These are phyloP conservation scores for Esox niger DNA, from an alignment of 2,113 vertebrate species.

Conservation along the genomic window DNA sequence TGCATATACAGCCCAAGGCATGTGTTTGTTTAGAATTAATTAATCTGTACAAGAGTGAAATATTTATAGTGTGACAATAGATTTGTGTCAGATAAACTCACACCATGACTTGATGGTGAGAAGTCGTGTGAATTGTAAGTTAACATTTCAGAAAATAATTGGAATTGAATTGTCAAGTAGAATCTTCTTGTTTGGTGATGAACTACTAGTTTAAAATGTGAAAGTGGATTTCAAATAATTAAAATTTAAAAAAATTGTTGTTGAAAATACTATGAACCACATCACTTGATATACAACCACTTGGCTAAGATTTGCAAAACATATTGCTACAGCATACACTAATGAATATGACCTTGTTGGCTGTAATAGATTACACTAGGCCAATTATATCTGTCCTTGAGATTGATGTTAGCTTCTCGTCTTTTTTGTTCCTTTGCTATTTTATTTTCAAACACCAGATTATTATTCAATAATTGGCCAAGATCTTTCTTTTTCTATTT, in stretches of 20 bases:
- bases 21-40: slow-evolving; percentile 55
- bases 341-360: no score
- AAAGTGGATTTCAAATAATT: background rate
- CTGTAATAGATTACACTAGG: no score
- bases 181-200: no score
- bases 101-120: background rate
- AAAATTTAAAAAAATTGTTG: no score
- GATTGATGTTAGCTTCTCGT: no score
- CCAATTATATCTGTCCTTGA: no score
- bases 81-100: slow-evolving; percentile 46
- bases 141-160: background rate
- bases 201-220: background rate
- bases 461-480: no score
- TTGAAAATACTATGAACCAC: no score
- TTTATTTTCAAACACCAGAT: no score
- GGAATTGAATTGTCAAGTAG: background rate
- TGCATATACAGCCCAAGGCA: slow-evolving; percentile 38
- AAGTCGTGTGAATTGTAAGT: background rate
- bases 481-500: background rate
- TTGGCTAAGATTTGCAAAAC: no score
- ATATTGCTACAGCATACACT: background rate
- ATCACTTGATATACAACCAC: no score
- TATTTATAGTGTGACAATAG: slow-evolving; percentile 56
- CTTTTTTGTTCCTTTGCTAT: no score
- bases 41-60: slow-evolving; percentile 53